These are phyloP conservation scores for Euthynnus affinis DNA, from an alignment of 2,797 vertebrate genomes.

Conservation along the genomic window DNA sequence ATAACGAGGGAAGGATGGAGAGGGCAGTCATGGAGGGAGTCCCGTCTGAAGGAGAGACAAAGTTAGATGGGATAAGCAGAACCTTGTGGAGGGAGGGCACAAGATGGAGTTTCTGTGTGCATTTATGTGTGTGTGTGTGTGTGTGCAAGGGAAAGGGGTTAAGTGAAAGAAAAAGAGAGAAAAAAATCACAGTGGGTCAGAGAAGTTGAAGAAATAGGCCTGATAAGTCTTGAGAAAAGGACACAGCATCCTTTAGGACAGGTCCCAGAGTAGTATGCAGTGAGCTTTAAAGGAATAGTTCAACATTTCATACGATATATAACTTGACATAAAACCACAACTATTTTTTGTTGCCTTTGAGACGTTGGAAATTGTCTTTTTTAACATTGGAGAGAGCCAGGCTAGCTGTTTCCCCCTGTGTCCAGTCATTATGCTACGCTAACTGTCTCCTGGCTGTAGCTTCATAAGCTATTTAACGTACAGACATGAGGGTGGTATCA, in stretches of 20 bases:
- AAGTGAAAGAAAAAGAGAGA: neutral
- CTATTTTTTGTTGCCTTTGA: neutral
- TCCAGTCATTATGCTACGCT: neutral
- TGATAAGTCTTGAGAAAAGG: conserved; percentile 7
- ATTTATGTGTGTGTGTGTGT: neutral
- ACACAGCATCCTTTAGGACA: conserved; percentile 7
- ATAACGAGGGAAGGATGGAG: conserved; percentile 52
- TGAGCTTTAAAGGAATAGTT: neutral
- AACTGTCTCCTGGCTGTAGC: neutral
- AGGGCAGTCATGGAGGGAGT: conserved; percentile 43
- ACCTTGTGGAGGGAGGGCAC: conserved; percentile 8
- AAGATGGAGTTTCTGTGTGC: neutral
- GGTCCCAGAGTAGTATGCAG: neutral
- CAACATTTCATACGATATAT: too few species aligned
- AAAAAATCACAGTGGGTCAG: conserved; percentile 1
- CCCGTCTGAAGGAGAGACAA: conserved; percentile 46
- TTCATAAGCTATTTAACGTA: neutral
- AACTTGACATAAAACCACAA: too few species aligned
- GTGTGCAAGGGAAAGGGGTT: conserved; percentile 10
- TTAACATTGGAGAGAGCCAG: neutral
- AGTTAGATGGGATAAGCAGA: conserved; percentile 43
- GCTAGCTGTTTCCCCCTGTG: neutral
- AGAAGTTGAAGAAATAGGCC: neutral
- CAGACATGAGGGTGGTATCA: too few species aligned
- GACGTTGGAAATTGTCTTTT: neutral